Percentiles rank a stretch among this genome's conserved stretches.
phyloP scores from a whole-genome alignment of 2,888 invertebrate species.

The Agrochola litura region DNA sequence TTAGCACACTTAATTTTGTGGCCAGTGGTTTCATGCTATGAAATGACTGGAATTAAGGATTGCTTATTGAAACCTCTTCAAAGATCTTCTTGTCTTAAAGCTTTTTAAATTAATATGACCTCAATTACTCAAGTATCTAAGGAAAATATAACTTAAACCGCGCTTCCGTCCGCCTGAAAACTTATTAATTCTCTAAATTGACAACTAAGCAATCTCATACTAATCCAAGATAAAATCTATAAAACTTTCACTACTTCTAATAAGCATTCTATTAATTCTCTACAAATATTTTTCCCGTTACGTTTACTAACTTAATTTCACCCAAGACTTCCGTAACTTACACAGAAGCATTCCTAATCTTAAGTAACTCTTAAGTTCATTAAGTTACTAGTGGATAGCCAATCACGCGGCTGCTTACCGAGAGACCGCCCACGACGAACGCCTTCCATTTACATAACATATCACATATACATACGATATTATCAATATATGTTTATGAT shows the following conservation, averaged over 20 bases:
- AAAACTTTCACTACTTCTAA: conserved; percentile 40
- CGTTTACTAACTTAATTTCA: conserved; percentile 3
- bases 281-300: conserved; percentile 17
- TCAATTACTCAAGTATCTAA: neutral
- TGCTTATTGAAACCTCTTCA: neutral
- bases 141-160: neutral
- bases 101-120: neutral
- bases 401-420: conserved; percentile 27
- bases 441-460: conserved; percentile 53
- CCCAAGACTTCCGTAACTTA: conserved; percentile 21
- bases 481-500: conserved; percentile 7
- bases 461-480: conserved; percentile 29
- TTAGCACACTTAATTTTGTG: no score
- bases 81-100: neutral
- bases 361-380: conserved; percentile 32
- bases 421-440: conserved; percentile 54
- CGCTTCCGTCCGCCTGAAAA: neutral
- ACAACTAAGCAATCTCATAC: neutral
- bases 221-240: neutral
- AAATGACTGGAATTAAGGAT: neutral
- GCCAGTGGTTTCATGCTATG: no score
- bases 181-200: neutral
- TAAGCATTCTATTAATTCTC: conserved; percentile 6
- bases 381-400: conserved; percentile 41
- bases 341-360: conserved; percentile 45